Conservation (phyloP, 2,797 vertebrate genomes). For the Cuculus canorus region DNA sequence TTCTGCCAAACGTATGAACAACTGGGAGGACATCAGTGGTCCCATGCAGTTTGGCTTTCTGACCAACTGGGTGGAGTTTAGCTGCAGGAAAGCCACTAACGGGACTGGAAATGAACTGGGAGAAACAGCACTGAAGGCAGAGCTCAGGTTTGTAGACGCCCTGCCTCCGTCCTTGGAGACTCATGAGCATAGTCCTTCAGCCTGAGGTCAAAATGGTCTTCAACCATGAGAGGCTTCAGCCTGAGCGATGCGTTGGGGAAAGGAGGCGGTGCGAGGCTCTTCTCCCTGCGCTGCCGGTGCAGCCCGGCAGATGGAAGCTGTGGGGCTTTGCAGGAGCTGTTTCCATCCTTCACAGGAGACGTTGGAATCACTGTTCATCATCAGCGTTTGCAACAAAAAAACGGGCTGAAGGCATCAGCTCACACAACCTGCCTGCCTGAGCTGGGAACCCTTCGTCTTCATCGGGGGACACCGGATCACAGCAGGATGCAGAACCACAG, state of each 20-base stretch:
- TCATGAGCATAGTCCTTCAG: background rate
- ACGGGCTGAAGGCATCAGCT: background rate
- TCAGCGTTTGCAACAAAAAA: accelerated
- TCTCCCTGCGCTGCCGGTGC: background rate
- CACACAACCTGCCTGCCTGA: accelerated
- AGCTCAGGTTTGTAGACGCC: background rate
- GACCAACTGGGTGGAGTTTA: background rate
- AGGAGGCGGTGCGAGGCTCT: background rate
- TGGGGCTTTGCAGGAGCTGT: background rate
- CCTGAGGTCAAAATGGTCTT: background rate
- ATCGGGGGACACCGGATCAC: background rate
- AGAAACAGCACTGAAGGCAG: background rate
- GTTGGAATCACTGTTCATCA: background rate
- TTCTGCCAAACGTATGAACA: background rate
- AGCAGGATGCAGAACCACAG: background rate
- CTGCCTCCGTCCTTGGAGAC: background rate
- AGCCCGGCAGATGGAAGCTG: background rate
- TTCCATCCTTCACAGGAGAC: background rate
- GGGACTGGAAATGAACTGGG: background rate
- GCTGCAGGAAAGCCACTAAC: background rate
- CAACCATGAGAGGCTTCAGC: background rate
- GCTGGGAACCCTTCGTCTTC: background rate
- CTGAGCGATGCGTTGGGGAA: background rate
- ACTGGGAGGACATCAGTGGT: background rate
- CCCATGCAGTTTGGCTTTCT: background rate